Evolutionary conservation across 2,113 vertebrate genomes (phyloP).

Genomic region (Trochalopteron elliotii): DNA sequence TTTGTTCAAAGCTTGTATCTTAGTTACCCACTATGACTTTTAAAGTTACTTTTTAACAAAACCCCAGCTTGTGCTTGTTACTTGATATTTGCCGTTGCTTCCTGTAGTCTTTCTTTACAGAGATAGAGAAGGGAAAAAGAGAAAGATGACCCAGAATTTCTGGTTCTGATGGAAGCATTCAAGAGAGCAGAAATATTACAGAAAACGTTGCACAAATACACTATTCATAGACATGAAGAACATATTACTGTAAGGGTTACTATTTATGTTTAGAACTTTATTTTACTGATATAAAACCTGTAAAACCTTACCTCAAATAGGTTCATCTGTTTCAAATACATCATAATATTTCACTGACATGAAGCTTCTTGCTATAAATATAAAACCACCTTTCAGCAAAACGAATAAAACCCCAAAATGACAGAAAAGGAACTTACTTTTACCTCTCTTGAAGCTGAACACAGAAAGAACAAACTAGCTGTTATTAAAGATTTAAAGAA

Average conservation of each 20-base stretch:
- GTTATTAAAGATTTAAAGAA: not conserved
- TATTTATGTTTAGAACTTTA: not conserved
- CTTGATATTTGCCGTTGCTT: not conserved
- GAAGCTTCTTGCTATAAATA: not conserved
- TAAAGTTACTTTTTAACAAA: not conserved
- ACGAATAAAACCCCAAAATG: not conserved
- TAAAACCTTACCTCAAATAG: not conserved
- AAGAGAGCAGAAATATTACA: not conserved
- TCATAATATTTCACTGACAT: not conserved
- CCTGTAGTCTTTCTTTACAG: not conserved
- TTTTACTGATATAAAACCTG: not conserved
- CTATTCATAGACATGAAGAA: not conserved
- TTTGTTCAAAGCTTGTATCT: not conserved
- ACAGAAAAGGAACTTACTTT: not conserved
- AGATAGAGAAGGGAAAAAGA: not conserved
- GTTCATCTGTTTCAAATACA: not conserved
- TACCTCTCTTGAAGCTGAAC: not conserved
- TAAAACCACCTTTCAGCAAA: not conserved
- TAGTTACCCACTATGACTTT: not conserved
- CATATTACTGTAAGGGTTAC: not conserved
- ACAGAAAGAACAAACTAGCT: not conserved
- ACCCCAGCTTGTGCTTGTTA: not conserved
- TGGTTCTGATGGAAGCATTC: not conserved
- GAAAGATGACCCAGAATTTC: not conserved
- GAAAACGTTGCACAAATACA: not conserved